Conservation (phyloP, 64 coral and sea anemone species). For the Pachyseris speciosa region DNA sequence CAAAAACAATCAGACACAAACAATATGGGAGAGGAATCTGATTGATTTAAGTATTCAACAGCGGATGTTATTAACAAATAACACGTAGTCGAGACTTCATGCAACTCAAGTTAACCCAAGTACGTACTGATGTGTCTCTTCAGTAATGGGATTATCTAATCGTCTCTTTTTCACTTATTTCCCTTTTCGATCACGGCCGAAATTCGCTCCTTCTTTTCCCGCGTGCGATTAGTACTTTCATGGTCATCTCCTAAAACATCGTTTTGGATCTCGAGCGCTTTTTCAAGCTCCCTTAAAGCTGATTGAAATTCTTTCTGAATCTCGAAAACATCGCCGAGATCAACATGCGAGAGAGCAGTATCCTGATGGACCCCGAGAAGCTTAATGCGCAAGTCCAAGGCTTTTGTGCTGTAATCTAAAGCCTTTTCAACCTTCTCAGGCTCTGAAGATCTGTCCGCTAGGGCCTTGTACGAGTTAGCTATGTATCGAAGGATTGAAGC, state of each 20-base stretch:
- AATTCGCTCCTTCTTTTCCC: background rate
- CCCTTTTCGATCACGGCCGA: background rate
- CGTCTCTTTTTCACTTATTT: background rate
- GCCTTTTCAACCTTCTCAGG: conserved; percentile 5
- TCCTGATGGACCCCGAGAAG: conserved; percentile 26
- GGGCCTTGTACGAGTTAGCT: conserved; percentile 7
- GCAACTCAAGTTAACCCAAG: too few relatives aligned
- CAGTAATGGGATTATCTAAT: too few relatives aligned
- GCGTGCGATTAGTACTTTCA: background rate
- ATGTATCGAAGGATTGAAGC: conserved; percentile 33
- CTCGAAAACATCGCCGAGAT: background rate
- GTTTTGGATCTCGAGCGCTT: background rate
- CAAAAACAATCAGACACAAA: too few relatives aligned
- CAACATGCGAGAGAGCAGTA: conserved; percentile 28
- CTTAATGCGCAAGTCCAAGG: conserved; percentile 9
- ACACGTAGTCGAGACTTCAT: too few relatives aligned
- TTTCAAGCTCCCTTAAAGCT: background rate
- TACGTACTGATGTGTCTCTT: too few relatives aligned
- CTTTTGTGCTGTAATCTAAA: background rate
- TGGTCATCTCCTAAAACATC: background rate
- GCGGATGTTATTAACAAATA: too few relatives aligned
- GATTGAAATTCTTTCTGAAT: conserved; percentile 3
- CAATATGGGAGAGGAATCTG: too few relatives aligned
- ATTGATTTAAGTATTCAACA: too few relatives aligned
- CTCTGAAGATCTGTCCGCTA: background rate